A percentile compares a stretch with the other conserved stretches of the same genome.
Evolutionary conservation across 2,113 vertebrate species (phyloP).

Genomic region (Azemiops feae): DNA sequence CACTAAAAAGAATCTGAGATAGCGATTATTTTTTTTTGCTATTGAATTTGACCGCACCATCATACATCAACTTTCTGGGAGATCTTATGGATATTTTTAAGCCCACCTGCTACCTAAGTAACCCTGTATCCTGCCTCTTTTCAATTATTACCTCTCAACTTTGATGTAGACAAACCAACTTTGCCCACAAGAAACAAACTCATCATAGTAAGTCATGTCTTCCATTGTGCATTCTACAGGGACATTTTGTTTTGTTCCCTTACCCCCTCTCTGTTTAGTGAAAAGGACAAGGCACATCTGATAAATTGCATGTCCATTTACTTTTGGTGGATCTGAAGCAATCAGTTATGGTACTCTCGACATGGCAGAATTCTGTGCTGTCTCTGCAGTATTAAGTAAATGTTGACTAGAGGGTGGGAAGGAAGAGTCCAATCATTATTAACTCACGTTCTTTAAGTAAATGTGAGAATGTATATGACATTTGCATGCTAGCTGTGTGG

Average conservation of each 20-base stretch:
- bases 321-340: background rate
- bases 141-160: background rate
- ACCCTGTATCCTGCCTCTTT: background rate
- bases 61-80: background rate
- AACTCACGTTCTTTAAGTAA: background rate
- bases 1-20: background rate
- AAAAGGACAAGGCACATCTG: background rate
- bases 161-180: background rate
- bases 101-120: background rate
- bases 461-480: background rate
- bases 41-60: background rate
- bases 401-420: background rate
- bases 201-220: background rate
- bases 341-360: background rate
- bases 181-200: background rate
- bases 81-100: background rate
- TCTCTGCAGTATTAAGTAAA: background rate
- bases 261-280: background rate
- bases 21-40: background rate
- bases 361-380: background rate
- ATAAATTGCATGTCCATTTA: background rate
- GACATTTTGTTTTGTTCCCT: background rate
- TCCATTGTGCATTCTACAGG: background rate
- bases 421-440: background rate
- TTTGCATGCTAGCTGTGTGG: background rate